phyloP scores from a whole-genome alignment of 2,113 vertebrate species.

The Lepus timidus region DNA sequence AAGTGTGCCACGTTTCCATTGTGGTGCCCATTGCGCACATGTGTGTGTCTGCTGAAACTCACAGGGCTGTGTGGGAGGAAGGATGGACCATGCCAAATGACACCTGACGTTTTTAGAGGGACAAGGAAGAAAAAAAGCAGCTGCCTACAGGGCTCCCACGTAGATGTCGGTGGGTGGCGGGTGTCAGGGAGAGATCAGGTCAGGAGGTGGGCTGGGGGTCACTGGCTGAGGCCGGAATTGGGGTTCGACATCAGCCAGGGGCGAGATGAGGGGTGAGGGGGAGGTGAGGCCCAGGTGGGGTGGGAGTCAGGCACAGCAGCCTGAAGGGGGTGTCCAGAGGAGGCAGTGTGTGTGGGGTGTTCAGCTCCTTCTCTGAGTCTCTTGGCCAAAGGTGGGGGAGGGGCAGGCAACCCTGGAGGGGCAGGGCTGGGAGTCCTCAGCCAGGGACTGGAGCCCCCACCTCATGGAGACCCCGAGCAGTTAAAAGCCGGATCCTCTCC shows the following conservation, averaged over 20 bases:
- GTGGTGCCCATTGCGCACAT: too few species aligned
- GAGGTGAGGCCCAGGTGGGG: too few species aligned
- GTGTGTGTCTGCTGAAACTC: too few species aligned
- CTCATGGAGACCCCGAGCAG: too few species aligned
- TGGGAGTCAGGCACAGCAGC: background rate
- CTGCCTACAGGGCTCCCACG: background rate
- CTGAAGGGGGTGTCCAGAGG: too few species aligned
- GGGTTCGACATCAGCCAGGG: background rate
- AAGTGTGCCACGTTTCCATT: too few species aligned
- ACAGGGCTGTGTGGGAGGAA: background rate
- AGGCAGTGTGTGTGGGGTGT: too few species aligned
- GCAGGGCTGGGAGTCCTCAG: too few species aligned
- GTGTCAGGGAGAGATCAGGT: background rate
- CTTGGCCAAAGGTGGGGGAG: background rate
- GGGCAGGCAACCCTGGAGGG: too few species aligned
- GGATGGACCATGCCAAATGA: too few species aligned
- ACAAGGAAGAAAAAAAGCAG: background rate
- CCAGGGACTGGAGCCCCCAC: too few species aligned
- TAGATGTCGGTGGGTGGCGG: background rate
- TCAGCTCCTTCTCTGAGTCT: background rate
- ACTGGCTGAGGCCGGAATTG: rapidly evolving
- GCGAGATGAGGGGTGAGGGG: too few species aligned
- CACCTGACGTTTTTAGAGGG: background rate
- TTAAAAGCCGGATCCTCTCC: background rate
- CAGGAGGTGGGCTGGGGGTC: background rate